Evolutionary conservation across 2,797 vertebrate species (phyloP), one percentile per base, ranked within the genome.

Genomic region (Crocodylus rhombifer): DNA sequence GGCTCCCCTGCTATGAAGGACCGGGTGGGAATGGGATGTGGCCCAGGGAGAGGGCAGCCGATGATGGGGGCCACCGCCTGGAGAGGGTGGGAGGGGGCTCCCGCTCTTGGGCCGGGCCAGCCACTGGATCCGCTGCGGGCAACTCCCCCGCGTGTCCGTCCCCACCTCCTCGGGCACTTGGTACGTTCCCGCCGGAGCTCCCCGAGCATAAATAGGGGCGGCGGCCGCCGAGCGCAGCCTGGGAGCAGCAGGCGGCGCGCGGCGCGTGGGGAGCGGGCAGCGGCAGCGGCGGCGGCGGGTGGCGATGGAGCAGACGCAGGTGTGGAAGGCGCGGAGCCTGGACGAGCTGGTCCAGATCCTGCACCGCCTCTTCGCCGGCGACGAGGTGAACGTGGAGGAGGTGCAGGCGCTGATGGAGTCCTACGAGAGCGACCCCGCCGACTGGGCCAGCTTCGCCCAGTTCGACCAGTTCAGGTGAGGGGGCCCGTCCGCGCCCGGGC

Each of bases 401-500:
- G 99, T 99, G 80, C 98, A 99, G 88, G 92, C 94, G 51, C 95
- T 99, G 51, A 98, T 99, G 98, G 99, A 99, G 94, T 98, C 99
- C 4, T 99, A 99, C 90, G 97, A 98, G 91, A 99, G 99, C 97
- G 98, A 99, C 2, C 98, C 98, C 2, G 97, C 98, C 20, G 99
- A 99, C 57, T 99, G 99, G 99, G 97, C 88, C 90, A 94, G 97
- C 51, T 99, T 97, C 87, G 99, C 99, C 8, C 98, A 98, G 92
- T 99, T 98, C 96, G 99, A 99, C 95, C 97, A 98, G 83, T 99
- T 98, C 98, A 99, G 99, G 99, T 99, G 98, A 97, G 92, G 11
- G 3, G 71, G 10, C 61, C 56, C 25, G 56, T 55, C 14, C 42
- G 63, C 28, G 28, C 14, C 8, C 36, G 21, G 6, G 2, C 4